Conservation (phyloP, 2,888 invertebrate genomes). For the Cerceris ruficornis region DNA sequence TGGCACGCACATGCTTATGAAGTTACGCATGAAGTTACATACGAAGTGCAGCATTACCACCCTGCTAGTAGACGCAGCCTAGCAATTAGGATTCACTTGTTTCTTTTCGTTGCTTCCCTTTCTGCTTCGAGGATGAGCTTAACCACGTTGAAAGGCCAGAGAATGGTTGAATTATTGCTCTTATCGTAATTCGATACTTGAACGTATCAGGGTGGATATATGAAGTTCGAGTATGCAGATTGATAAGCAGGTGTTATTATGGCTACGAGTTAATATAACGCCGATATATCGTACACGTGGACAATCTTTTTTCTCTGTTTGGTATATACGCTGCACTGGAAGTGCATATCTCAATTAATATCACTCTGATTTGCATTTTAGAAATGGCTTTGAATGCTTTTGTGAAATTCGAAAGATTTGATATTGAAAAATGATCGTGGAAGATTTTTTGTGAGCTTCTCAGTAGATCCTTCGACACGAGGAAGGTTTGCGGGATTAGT, state of each 20-base stretch:
- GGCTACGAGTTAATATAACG: background rate
- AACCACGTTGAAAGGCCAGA: conserved; percentile 37
- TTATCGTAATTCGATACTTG: conserved; percentile 47
- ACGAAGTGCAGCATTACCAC: conserved; percentile 17
- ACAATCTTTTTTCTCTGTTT: too few species aligned
- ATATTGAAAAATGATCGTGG: too few species aligned
- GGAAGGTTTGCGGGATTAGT: too few species aligned
- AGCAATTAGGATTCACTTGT: conserved; percentile 49
- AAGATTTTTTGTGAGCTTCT: too few species aligned
- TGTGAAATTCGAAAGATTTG: too few species aligned
- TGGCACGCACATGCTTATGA: too few species aligned
- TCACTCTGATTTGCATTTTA: too few species aligned
- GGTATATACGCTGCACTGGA: too few species aligned
- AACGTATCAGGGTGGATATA: conserved; percentile 13
- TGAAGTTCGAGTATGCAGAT: conserved; percentile 20
- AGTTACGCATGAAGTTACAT: background rate
- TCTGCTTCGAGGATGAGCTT: conserved; percentile 24
- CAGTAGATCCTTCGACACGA: too few species aligned
- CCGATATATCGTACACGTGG: too few species aligned
- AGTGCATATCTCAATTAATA: too few species aligned
- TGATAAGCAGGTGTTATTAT: conserved; percentile 31
- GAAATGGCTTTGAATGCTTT: too few species aligned
- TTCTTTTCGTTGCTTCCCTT: conserved; percentile 35
- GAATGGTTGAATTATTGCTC: conserved; percentile 43
- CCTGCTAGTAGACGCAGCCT: conserved; percentile 30